Evolutionary conservation across 2,888 invertebrate genomes (phyloP).

Genomic region (Linnaemya vulpina): DNA sequence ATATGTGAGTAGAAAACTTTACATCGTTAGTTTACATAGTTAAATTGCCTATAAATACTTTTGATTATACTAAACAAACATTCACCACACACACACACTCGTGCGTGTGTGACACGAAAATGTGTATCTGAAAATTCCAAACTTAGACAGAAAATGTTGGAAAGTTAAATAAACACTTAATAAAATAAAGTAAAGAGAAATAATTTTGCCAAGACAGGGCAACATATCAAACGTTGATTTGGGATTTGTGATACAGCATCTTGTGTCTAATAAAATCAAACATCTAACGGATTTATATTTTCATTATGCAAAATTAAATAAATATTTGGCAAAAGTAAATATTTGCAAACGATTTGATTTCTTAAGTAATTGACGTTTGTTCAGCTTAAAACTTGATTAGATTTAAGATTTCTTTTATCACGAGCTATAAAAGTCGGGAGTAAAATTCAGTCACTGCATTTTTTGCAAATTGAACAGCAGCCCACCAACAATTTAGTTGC

Average conservation of each 20-base stretch:
- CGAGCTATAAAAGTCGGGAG: too few species aligned
- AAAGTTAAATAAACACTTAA: slow-evolving; percentile 39
- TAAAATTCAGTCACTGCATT: too few species aligned
- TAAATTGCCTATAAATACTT: slow-evolving; percentile 70
- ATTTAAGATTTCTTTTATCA: background rate
- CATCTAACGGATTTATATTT: background rate
- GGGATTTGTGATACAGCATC: background rate
- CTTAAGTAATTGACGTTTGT: background rate
- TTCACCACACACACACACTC: background rate
- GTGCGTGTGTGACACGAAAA: background rate
- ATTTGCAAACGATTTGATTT: slow-evolving; percentile 4
- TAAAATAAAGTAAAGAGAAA: slow-evolving; percentile 14
- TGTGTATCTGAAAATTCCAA: background rate
- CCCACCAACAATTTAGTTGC: slow-evolving; percentile 5
- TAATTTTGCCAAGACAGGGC: background rate
- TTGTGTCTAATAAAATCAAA: background rate
- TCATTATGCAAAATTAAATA: background rate
- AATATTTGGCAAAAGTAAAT: slow-evolving; percentile 13
- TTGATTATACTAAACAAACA: slow-evolving; percentile 51
- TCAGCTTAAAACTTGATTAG: background rate
- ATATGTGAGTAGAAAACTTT: slow-evolving; percentile 30
- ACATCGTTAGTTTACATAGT: slow-evolving; percentile 47
- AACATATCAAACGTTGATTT: background rate
- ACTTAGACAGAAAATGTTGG: slow-evolving; percentile 10
- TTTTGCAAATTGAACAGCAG: background rate